Evolutionary conservation across 2,113 vertebrate genomes (phyloP).

Genomic region (Hipposideros armiger): DNA sequence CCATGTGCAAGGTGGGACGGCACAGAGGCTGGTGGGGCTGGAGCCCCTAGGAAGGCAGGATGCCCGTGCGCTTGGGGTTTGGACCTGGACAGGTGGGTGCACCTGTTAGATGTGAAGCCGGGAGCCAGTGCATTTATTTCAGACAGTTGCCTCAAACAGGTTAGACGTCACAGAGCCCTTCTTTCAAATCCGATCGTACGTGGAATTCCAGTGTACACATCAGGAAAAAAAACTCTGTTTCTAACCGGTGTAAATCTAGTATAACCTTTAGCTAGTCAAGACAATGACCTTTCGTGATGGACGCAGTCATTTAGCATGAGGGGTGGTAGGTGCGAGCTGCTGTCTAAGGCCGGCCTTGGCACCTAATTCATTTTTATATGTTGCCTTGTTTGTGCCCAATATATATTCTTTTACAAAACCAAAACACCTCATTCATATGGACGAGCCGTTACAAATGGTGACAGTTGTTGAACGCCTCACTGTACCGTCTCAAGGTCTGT

Average conservation of each 20-base stretch:
- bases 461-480: background rate
- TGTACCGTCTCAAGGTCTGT: background rate
- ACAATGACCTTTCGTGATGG: background rate
- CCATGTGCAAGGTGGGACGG: fast-evolving
- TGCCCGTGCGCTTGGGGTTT: fast-evolving
- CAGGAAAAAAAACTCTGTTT: background rate
- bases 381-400: background rate
- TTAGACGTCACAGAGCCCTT: background rate
- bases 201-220: background rate
- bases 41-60: background rate
- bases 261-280: background rate
- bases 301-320: background rate
- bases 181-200: background rate
- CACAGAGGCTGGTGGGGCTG: fast-evolving
- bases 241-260: background rate
- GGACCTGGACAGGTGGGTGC: background rate
- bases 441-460: background rate
- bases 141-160: background rate
- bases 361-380: background rate
- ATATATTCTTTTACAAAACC: background rate
- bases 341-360: background rate
- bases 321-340: background rate
- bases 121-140: background rate
- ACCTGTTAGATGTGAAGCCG: background rate
- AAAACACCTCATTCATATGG: background rate